Conservation (phyloP, 2,113 vertebrate species). For the Apodemus sylvaticus region DNA sequence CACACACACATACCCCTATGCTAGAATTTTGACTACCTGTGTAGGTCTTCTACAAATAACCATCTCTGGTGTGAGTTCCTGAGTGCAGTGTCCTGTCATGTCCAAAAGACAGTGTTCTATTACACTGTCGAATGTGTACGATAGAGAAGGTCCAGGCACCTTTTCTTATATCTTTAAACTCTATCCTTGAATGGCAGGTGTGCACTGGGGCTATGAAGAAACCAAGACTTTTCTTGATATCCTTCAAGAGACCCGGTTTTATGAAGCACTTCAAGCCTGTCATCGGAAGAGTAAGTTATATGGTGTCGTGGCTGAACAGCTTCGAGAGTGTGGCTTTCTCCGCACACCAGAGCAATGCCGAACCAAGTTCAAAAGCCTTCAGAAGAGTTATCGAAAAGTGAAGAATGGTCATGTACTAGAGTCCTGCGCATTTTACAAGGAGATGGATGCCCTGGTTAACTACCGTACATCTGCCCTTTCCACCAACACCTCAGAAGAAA, state of each 20-base stretch:
- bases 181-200: slow-evolving; percentile 69
- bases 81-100: background rate
- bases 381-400: slow-evolving; percentile 81
- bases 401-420: slow-evolving; percentile 73
- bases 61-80: background rate
- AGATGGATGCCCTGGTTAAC: slow-evolving; percentile 79
- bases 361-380: slow-evolving; percentile 82
- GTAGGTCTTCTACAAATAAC: background rate
- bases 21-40: background rate
- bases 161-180: slow-evolving; percentile 32
- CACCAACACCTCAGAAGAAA: slow-evolving; percentile 14
- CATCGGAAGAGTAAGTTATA: slow-evolving; percentile 79
- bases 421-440: slow-evolving; percentile 77
- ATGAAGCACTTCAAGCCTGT: slow-evolving; percentile 78
- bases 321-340: slow-evolving; percentile 76
- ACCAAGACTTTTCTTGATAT: slow-evolving; percentile 81
- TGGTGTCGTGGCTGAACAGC: slow-evolving; percentile 73
- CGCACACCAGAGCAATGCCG: slow-evolving; percentile 78
- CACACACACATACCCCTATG: background rate
- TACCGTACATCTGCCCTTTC: background rate
- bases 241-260: slow-evolving; percentile 78
- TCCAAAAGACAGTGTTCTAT: background rate
- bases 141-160: background rate
- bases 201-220: slow-evolving; percentile 82
- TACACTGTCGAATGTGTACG: background rate